Conservation (phyloP, 2,888 invertebrate genomes). For the Bembecia ichneumoniformis region DNA sequence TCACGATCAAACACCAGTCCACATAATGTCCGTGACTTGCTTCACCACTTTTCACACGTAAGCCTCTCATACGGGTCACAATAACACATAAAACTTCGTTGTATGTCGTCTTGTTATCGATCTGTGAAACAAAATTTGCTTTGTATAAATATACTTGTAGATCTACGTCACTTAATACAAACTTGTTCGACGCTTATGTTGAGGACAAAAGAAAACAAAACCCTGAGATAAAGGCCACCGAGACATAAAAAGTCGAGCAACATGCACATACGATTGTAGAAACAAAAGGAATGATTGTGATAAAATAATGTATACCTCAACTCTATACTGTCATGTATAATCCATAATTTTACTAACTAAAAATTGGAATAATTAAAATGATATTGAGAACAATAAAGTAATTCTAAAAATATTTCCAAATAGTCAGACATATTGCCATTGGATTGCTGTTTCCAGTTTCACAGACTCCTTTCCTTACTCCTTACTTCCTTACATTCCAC, state of each 20-base stretch:
- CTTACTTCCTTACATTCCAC: too few relatives aligned
- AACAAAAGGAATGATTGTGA: conserved; percentile 28
- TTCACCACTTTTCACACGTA: conserved; percentile 56
- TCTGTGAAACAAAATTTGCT: conserved; percentile 60
- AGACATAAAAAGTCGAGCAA: conserved; percentile 65
- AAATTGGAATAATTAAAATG: conserved; percentile 36
- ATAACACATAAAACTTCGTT: conserved; percentile 54
- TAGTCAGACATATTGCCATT: conserved; percentile 73
- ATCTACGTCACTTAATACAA: conserved; percentile 40
- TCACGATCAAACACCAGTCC: conserved; percentile 37
- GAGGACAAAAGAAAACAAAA: conserved; percentile 71
- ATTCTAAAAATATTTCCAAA: conserved; percentile 71
- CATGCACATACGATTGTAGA: conserved; percentile 36
- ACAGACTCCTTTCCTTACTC: too few relatives aligned
- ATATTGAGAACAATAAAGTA: conserved; percentile 34
- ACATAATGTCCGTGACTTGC: conserved; percentile 54
- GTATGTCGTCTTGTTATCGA: conserved; percentile 59
- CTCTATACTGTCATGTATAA: conserved; percentile 46
- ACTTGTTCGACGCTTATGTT: conserved; percentile 52
- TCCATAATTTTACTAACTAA: conserved; percentile 49
- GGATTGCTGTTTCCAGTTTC: conserved; percentile 38
- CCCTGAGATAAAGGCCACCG: conserved; percentile 68
- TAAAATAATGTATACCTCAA: conserved; percentile 38
- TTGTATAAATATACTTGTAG: conserved; percentile 41
- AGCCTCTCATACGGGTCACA: conserved; percentile 44